Evolutionary conservation across 2,797 vertebrate genomes (phyloP), one percentile per base, ranked within the genome.

Genomic region (Cetoscarus ocellatus): DNA sequence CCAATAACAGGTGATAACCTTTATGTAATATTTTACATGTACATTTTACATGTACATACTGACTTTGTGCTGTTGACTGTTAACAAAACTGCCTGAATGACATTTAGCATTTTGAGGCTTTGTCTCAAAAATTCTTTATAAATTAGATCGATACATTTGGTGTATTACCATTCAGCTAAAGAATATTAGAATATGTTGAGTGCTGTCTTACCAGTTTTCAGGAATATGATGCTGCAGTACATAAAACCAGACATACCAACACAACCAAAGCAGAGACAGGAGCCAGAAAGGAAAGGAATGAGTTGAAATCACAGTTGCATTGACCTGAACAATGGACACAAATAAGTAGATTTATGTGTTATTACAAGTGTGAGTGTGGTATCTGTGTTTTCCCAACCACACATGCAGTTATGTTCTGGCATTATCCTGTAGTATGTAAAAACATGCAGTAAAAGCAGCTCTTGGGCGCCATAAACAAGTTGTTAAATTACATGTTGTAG

Each of bases 391-490:
- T 61, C 34, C 49, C 58, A 66, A 58, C 43, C 12, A 45, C 19
- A 43, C 55, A 11, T 67, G 72, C 17, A 67, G 51, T 75, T 77
- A 34, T 57, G 35, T 62, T 18, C 70, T 62, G 70, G 77, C 72
- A 40, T 71, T 57, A 75, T 66, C 68, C 59, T 67, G 61, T 64
- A 77, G 47, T 49, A 58, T 75, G 67, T 73, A 79, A 58, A 78
- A 39, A 67, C n/a, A 40, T 60, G 63, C 53, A 71, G 60, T 88
- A 75, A 82, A 84, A 82, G 61, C 38, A 17, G 63, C 79, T 66
- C 68, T 14, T 15, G 66, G 82, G 85, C 74, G 19, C 78, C 81
- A 81, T 92, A 82, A 75, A 58, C 36, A 63, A 58, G 44, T 57
- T 71, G 51, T 61, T 67, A 40, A 57, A 75, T 38, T 76, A 71